Conservation (phyloP, 2,888 invertebrate species). For the Hypomecis atomaria region DNA sequence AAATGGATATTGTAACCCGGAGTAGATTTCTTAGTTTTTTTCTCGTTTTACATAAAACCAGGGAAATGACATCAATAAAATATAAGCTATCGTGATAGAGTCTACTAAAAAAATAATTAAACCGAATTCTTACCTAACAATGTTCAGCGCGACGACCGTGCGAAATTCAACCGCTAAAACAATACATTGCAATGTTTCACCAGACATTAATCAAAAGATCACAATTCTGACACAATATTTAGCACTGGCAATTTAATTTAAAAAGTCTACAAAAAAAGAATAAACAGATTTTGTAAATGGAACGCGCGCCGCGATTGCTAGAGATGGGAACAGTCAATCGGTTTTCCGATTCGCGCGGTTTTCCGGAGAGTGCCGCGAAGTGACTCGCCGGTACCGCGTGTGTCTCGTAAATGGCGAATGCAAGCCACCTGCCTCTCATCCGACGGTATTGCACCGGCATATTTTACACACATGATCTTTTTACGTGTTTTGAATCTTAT, state of each 20-base stretch:
- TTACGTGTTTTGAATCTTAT: conserved; percentile 30
- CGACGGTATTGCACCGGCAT: conserved; percentile 62
- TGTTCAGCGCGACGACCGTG: conserved; percentile 54
- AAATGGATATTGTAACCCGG: no score
- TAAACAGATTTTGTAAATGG: conserved; percentile 38
- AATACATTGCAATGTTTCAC: conserved; percentile 58
- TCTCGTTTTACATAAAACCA: background rate
- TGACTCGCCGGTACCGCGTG: conserved; percentile 72
- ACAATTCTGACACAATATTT: conserved; percentile 28
- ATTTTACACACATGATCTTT: conserved; percentile 34
- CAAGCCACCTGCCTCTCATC: conserved; percentile 63
- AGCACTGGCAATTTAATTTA: conserved; percentile 42
- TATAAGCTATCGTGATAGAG: conserved; percentile 32
- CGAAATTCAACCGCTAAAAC: conserved; percentile 60
- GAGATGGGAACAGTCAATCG: conserved; percentile 36
- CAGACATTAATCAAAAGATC: conserved; percentile 49
- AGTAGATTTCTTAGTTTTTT: background rate
- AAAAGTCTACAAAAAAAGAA: conserved; percentile 1
- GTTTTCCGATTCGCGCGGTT: conserved; percentile 46
- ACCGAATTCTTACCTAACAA: conserved; percentile 60
- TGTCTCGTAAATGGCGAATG: conserved; percentile 75
- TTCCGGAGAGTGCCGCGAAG: conserved; percentile 52
- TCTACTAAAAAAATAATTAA: conserved; percentile 33
- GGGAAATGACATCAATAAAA: conserved; percentile 7
- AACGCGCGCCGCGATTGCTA: conserved; percentile 35